These are phyloP conservation scores for Distichodus sexfasciatus DNA, from an alignment of 2,797 vertebrate species.

Conservation along the genomic window DNA sequence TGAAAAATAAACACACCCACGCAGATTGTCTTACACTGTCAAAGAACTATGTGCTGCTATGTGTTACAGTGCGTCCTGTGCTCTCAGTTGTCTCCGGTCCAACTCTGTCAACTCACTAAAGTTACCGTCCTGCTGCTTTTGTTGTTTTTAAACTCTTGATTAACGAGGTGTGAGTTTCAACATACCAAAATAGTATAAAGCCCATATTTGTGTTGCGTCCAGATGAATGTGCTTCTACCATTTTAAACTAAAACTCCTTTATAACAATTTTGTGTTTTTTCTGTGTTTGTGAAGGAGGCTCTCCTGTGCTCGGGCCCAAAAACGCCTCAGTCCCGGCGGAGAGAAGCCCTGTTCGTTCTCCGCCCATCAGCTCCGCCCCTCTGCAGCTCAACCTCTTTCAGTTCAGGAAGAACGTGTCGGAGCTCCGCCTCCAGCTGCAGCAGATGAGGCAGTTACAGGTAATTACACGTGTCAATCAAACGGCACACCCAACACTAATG, in stretches of 20 bases:
- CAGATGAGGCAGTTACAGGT: constrained; percentile 95
- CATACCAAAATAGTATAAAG: too few species aligned
- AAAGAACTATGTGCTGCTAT: constrained; percentile 49
- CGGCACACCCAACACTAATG: too few species aligned
- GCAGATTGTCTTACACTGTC: not conserved
- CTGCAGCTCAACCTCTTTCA: constrained; percentile 83
- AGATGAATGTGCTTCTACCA: too few species aligned
- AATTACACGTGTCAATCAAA: constrained; percentile 12
- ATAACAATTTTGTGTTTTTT: not conserved
- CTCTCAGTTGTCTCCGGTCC: not conserved
- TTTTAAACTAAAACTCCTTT: too few species aligned
- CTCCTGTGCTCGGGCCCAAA: constrained; percentile 73
- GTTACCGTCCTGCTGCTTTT: too few species aligned
- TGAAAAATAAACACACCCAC: constrained; percentile 6
- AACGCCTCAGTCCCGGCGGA: constrained; percentile 49
- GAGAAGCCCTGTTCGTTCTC: constrained; percentile 50
- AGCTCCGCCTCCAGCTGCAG: constrained; percentile 89
- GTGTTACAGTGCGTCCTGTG: constrained; percentile 24
- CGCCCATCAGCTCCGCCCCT: constrained; percentile 52
- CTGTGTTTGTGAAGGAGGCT: constrained; percentile 67
- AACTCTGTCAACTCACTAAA: too few species aligned
- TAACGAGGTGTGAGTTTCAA: too few species aligned
- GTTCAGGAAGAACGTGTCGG: constrained; percentile 84
- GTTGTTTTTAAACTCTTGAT: too few species aligned
- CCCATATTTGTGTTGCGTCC: too few species aligned